phyloP scores from a whole-genome alignment of 2,888 invertebrate species.

The Trichopria drosophilae region DNA sequence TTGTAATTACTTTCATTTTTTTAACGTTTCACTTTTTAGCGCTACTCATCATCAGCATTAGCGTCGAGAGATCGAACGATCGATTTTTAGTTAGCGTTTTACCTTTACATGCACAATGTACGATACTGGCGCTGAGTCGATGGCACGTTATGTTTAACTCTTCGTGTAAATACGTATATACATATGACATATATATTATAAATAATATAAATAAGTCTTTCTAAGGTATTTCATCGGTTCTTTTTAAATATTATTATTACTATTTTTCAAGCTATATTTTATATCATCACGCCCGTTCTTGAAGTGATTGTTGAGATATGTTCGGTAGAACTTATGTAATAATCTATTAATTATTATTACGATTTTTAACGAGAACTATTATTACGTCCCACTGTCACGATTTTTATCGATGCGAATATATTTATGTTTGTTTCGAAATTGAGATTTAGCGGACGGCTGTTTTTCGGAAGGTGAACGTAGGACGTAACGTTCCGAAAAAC shows the following conservation, averaged over 20 bases:
- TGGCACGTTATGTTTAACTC: conserved; percentile 54
- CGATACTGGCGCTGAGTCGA: conserved; percentile 45
- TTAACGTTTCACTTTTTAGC: no score
- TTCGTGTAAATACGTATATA: conserved; percentile 52
- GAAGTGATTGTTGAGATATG: conserved; percentile 50
- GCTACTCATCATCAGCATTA: conserved; percentile 28
- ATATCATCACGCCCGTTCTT: conserved; percentile 38
- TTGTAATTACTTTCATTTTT: no score
- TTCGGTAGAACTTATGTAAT: conserved; percentile 51
- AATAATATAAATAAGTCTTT: conserved; percentile 51
- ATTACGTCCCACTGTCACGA: conserved; percentile 24
- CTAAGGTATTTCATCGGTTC: conserved; percentile 49
- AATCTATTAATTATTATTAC: conserved; percentile 38
- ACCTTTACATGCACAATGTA: conserved; percentile 48
- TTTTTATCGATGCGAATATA: conserved; percentile 29
- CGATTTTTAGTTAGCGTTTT: conserved; percentile 45
- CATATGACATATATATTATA: conserved; percentile 44
- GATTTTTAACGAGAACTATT: conserved; percentile 34
- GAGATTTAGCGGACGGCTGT: no score
- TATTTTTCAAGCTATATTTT: conserved; percentile 30
- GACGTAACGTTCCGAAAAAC: no score
- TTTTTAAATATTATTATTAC: conserved; percentile 37
- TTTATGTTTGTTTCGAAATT: no score
- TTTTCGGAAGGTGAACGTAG: no score
- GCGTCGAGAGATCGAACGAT: conserved; percentile 26